phyloP scores from a whole-genome alignment of 1,140 invertebrate species.

The Acromyrmex charruanus region DNA sequence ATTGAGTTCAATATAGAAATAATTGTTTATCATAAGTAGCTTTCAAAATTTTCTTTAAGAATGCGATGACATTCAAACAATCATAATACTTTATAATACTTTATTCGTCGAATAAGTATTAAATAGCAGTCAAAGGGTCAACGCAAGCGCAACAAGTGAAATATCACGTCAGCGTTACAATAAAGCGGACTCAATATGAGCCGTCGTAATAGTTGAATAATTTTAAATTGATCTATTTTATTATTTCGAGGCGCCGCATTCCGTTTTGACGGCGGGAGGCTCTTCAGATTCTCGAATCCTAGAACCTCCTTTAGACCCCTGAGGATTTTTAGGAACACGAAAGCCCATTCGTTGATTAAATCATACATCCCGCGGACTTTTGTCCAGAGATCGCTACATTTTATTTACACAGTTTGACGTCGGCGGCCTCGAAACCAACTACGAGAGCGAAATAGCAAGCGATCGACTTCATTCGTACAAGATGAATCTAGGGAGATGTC shows the following conservation, averaged over 20 bases:
- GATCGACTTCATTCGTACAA: slow-evolving; percentile 28
- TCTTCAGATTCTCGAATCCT: slow-evolving; percentile 24
- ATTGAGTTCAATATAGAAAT: background rate
- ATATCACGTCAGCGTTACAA: slow-evolving; percentile 77
- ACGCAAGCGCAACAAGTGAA: slow-evolving; percentile 81
- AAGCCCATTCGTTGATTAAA: slow-evolving; percentile 26
- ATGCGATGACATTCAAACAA: background rate
- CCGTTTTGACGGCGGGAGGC: slow-evolving; percentile 38
- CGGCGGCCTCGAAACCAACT: slow-evolving; percentile 31
- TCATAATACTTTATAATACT: slow-evolving; percentile 28
- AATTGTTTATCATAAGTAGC: background rate
- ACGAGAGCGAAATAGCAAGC: slow-evolving; percentile 1
- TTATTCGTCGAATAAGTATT: slow-evolving; percentile 10
- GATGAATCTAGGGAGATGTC: background rate
- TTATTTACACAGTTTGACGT: slow-evolving; percentile 28
- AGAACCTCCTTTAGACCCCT: background rate
- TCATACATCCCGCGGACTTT: slow-evolving; percentile 22
- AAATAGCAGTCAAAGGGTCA: slow-evolving; percentile 28
- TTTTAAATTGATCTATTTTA: slow-evolving; percentile 80
- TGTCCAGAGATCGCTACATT: slow-evolving; percentile 32
- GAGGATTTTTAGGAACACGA: slow-evolving; percentile 54
- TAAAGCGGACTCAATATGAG: slow-evolving; percentile 84
- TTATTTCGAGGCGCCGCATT: slow-evolving; percentile 76
- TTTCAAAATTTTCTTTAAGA: background rate
- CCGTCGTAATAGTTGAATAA: slow-evolving; percentile 78